Conservation (phyloP, 2,113 vertebrate species). For the Colaptes auratus region DNA sequence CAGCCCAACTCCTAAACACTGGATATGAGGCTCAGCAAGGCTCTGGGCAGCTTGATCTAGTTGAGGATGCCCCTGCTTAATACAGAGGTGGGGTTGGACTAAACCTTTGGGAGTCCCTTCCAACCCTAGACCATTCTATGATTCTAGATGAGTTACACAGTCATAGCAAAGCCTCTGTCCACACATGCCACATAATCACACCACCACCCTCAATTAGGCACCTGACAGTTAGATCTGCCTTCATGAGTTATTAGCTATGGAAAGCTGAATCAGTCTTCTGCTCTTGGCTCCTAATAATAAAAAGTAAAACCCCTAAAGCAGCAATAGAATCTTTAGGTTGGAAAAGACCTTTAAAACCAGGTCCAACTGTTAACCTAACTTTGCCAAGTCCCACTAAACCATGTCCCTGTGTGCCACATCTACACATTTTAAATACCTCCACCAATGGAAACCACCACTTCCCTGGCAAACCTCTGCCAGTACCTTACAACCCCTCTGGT, state of each 20-base stretch:
- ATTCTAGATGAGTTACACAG: background rate
- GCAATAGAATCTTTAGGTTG: background rate
- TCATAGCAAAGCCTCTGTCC: background rate
- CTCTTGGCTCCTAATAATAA: background rate
- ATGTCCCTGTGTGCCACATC: background rate
- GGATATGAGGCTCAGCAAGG: no score
- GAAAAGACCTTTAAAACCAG: background rate
- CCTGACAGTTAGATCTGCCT: background rate
- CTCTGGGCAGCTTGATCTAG: no score
- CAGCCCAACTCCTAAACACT: background rate
- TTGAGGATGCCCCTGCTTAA: no score
- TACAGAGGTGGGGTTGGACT: no score
- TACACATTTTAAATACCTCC: background rate
- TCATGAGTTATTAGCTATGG: background rate
- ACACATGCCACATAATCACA: no score
- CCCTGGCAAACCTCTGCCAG: background rate
- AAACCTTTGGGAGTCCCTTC: no score
- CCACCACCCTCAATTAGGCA: background rate
- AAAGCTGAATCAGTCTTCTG: background rate
- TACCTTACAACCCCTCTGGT: background rate
- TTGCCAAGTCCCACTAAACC: background rate
- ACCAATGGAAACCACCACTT: background rate
- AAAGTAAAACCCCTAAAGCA: background rate
- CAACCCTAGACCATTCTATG: no score
- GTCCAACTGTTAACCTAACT: background rate